Conservation (phyloP, 1,140 invertebrate genomes). For the Lethocerus indicus region DNA sequence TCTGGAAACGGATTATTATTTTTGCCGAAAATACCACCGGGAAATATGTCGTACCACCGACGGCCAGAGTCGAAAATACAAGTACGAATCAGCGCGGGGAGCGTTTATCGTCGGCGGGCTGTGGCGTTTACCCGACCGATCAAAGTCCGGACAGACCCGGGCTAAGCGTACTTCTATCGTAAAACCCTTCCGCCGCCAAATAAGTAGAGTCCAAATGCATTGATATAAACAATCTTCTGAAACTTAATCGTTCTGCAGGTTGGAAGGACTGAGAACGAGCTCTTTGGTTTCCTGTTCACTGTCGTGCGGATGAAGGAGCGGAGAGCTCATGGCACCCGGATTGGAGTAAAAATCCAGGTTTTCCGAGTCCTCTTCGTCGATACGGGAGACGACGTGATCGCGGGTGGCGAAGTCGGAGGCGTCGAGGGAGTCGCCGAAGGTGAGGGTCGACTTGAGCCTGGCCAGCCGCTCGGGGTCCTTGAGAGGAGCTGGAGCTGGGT, state of each 20-base stretch:
- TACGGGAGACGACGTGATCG: conserved; percentile 5
- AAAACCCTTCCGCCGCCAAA: no score
- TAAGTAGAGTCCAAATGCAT: conserved; percentile 3
- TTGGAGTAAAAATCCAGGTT: conserved; percentile 8
- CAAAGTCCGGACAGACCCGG: no score
- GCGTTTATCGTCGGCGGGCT: no score
- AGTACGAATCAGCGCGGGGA: no score
- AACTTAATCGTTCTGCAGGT: conserved; percentile 12
- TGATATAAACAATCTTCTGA: neutral
- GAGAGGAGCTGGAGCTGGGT: neutral
- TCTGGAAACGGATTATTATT: no score
- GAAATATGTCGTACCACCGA: no score
- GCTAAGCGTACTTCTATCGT: no score
- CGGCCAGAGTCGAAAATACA: no score
- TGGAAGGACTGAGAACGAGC: conserved; percentile 16
- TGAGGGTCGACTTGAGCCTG: conserved; percentile 19
- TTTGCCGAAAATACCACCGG: no score
- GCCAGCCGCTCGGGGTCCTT: conserved; percentile 13
- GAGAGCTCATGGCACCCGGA: conserved; percentile 4
- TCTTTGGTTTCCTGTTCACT: conserved; percentile 6
- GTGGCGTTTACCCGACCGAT: no score
- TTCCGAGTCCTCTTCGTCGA: conserved; percentile 17
- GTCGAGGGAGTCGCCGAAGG: conserved; percentile 18
- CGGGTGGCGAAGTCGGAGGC: conserved; percentile 9
- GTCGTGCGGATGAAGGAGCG: conserved; percentile 6